Base-by-base conservation (phyloP, 2,113 vertebrate species). In the Lates calcarifer region DNA sequence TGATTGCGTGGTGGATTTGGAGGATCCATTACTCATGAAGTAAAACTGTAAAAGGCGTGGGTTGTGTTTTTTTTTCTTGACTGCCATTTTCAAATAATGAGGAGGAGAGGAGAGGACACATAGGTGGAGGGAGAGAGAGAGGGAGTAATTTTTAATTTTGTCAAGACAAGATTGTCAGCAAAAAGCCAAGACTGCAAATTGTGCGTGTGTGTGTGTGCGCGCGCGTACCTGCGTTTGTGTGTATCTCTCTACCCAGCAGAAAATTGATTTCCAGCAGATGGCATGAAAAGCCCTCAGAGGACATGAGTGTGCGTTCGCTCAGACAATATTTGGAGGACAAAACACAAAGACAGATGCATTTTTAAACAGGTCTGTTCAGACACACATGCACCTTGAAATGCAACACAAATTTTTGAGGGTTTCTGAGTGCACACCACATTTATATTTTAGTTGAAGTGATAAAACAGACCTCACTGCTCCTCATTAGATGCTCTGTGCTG, bases 241-340 rank as follows among this genome's bases (percentile, higher is more conserved):
- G 1, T 55, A 5, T 77, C 39, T 77, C 26, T 74, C 24, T 15
- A 37, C 22, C 26, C 31, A 22, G 60, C 49, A 49, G 31, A 43
- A 81, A 82, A 77, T 20, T 77, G 61, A 89, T 87, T 91, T 77
- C 49, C 49, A 77, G 74, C 87, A 88, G 87, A 86, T 91, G 85
- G 87, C 62, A 83, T 69, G 15, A 57, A 82, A 74, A 77, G 49
- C 71, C 69, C 79, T 80, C 60, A n/a, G 78, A 58, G 87, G 72
- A 82, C 61, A 17, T 4, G 5, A 35, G 53, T 9, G 66, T 67
- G 57, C 53, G 47, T 45, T 72, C 8, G 0, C 62, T 76, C 0
- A 10, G 43, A 85, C 81, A 68, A 66, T 74, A 63, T 85, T 88
- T 77, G 39, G 71, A 83, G 63, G 82, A 86, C 67, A 76, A 67